Evolutionary conservation across 2,113 vertebrate species (phyloP).

Genomic region (Balaeniceps rex): DNA sequence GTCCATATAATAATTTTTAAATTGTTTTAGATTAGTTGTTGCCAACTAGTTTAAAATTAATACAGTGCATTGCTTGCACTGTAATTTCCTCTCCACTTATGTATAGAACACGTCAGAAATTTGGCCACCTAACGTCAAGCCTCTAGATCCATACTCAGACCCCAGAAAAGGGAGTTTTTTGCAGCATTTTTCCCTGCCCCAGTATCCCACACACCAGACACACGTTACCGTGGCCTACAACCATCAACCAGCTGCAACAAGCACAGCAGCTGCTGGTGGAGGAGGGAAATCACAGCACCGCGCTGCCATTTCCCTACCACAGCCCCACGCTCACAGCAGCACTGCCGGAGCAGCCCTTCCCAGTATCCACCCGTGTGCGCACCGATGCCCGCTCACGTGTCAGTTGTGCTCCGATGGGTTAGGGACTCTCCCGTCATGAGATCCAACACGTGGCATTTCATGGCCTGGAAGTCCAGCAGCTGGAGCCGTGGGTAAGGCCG

Average conservation of each 20-base stretch:
- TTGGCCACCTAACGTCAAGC: background rate
- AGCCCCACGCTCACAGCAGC: accelerated
- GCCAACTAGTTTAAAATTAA: background rate
- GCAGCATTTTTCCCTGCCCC: background rate
- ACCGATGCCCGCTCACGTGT: accelerated
- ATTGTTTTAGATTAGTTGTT: background rate
- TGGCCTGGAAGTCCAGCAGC: background rate
- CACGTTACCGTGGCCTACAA: background rate
- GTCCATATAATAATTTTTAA: background rate
- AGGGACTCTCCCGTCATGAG: background rate
- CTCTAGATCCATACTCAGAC: background rate
- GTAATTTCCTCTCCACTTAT: background rate
- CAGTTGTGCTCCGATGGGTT: accelerated
- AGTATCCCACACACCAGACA: background rate
- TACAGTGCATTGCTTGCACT: background rate
- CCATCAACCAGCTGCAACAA: background rate
- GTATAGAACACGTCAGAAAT: background rate
- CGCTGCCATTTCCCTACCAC: background rate
- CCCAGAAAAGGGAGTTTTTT: background rate
- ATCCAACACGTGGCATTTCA: accelerated
- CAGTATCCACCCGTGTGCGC: accelerated
- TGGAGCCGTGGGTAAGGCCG: background rate
- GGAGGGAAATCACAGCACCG: background rate
- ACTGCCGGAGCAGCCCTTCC: background rate
- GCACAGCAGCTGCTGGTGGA: background rate